These are phyloP conservation scores for Galeopsomyia nigrocyanea DNA, from an alignment of 2,888 invertebrate species.

Conservation along the genomic window DNA sequence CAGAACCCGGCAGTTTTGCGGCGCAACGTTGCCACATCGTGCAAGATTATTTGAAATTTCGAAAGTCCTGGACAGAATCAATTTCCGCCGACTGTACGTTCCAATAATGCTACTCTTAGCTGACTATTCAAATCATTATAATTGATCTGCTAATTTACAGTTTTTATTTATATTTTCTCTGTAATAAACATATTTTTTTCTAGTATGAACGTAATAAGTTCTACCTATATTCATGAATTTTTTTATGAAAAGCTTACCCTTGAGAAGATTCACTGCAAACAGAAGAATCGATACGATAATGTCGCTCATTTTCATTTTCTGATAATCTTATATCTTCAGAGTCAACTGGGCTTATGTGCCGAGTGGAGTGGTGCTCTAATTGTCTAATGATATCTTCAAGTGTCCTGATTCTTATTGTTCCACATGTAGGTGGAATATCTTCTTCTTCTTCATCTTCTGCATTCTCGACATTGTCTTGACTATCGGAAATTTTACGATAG, in stretches of 20 bases:
- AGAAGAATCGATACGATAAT: conserved; percentile 85
- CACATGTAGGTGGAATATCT: conserved; percentile 82
- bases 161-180: too few relatives aligned
- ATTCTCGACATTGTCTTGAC: conserved; percentile 82
- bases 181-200: too few relatives aligned
- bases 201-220: too few relatives aligned
- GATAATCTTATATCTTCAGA: conserved; percentile 92
- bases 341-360: conserved; percentile 92
- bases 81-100: too few relatives aligned
- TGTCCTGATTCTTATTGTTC: conserved; percentile 90
- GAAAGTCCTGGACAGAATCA: too few relatives aligned
- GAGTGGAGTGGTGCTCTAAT: conserved; percentile 86
- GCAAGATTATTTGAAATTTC: too few relatives aligned
- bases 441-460: conserved; percentile 77
- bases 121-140: too few relatives aligned
- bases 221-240: too few relatives aligned
- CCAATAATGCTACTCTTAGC: too few relatives aligned
- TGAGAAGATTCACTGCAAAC: conserved; percentile 82
- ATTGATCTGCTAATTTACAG: too few relatives aligned
- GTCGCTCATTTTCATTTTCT: conserved; percentile 90
- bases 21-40: too few relatives aligned
- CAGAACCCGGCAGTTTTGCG: too few relatives aligned
- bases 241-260: conserved; percentile 71
- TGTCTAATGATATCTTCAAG: conserved; percentile 92
- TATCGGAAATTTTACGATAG: conserved; percentile 74